These are phyloP conservation scores for Mesoligia furuncula DNA, from an alignment of 2,888 invertebrate species.

Conservation along the genomic window DNA sequence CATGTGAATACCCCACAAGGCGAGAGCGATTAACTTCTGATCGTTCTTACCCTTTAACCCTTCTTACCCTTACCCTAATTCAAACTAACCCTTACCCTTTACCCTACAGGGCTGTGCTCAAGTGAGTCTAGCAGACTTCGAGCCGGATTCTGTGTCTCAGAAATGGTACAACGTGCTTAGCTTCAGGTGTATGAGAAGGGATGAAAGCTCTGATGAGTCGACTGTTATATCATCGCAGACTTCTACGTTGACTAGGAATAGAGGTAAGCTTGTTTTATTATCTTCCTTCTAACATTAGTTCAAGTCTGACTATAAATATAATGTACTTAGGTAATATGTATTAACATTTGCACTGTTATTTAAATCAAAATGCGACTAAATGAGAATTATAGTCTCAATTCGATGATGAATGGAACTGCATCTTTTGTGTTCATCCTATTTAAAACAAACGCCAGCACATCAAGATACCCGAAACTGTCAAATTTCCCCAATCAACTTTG, in stretches of 20 bases:
- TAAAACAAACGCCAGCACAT: too few relatives aligned
- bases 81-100: constrained; percentile 32
- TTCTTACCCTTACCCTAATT: background rate
- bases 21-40: constrained; percentile 88
- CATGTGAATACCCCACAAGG: constrained; percentile 83
- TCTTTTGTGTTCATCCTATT: too few relatives aligned
- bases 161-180: constrained; percentile 99
- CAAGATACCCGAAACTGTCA: too few relatives aligned
- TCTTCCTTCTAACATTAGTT: too few relatives aligned
- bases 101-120: constrained; percentile 96
- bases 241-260: constrained; percentile 97
- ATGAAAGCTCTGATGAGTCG: constrained; percentile 99
- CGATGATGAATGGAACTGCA: too few relatives aligned
- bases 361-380: too few relatives aligned
- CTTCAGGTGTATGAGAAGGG: constrained; percentile 90
- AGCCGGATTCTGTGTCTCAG: constrained; percentile 94
- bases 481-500: too few relatives aligned
- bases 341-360: too few relatives aligned
- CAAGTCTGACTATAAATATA: too few relatives aligned
- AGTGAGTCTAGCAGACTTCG: constrained; percentile 98
- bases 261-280: constrained; percentile 84
- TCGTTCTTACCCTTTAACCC: background rate
- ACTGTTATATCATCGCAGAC: constrained; percentile 99
- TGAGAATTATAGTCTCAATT: too few relatives aligned
- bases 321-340: too few relatives aligned